Conservation (phyloP, 2,888 invertebrate species). For the Lepidocyrtinus sp. region DNA sequence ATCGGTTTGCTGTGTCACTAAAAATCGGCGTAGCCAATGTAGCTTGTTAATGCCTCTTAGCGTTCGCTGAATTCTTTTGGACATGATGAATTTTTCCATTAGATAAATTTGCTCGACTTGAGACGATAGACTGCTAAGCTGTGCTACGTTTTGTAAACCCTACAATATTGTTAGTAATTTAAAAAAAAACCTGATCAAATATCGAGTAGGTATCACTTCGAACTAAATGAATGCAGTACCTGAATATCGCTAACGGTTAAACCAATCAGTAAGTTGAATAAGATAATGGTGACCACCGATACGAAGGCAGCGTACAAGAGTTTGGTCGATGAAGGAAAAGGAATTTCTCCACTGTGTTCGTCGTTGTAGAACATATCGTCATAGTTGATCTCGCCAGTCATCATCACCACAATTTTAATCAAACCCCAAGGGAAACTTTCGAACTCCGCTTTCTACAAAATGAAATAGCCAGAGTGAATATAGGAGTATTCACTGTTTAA, state of each 20-base stretch:
- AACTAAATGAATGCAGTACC: too few relatives aligned
- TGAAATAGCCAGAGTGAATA: background rate
- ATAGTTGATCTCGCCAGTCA: slow-evolving; percentile 66
- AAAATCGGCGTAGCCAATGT: slow-evolving; percentile 41
- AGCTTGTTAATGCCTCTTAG: slow-evolving; percentile 26
- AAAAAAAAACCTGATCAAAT: background rate
- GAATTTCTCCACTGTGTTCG: slow-evolving; percentile 24
- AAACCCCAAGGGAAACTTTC: slow-evolving; percentile 57
- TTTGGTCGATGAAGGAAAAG: slow-evolving; percentile 63
- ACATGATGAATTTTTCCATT: slow-evolving; percentile 64
- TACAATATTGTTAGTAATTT: slow-evolving; percentile 2
- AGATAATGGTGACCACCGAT: slow-evolving; percentile 64
- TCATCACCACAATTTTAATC: slow-evolving; percentile 65
- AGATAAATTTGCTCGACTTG: slow-evolving; percentile 67
- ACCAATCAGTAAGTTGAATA: slow-evolving; percentile 67
- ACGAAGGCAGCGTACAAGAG: slow-evolving; percentile 62
- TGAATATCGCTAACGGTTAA: slow-evolving; percentile 68
- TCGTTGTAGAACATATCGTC: slow-evolving; percentile 58
- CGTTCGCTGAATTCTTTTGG: slow-evolving; percentile 50
- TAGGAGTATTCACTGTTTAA: background rate
- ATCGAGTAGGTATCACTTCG: background rate
- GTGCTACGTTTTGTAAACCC: slow-evolving; percentile 62
- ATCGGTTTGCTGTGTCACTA: slow-evolving; percentile 43
- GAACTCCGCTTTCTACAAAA: slow-evolving; percentile 59
- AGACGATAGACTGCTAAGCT: slow-evolving; percentile 59